These are phyloP conservation scores for Phalacrocorax brasilianus DNA, from an alignment of 2,113 vertebrate species.

Conservation along the genomic window DNA sequence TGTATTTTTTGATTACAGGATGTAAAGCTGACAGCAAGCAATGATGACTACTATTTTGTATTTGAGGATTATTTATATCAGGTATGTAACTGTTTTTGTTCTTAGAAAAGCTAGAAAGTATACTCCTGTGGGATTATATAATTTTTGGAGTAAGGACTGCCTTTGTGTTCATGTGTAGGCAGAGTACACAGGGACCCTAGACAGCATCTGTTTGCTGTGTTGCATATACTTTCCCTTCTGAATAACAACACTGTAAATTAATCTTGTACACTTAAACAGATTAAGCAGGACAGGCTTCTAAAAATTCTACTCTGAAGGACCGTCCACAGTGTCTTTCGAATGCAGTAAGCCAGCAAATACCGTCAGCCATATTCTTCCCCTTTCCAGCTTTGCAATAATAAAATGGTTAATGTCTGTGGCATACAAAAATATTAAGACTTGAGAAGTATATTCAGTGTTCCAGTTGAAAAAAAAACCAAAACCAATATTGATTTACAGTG, in stretches of 20 bases:
- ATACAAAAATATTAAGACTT: background rate
- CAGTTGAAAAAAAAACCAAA: background rate
- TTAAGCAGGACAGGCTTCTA: background rate
- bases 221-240: background rate
- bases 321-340: background rate
- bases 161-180: background rate
- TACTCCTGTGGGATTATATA: background rate
- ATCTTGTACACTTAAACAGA: background rate
- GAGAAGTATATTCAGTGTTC: background rate
- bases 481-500: background rate
- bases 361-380: background rate
- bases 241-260: background rate
- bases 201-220: background rate
- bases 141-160: background rate
- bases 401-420: background rate
- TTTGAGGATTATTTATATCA: slow-evolving; percentile 99
- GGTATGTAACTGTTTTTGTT: slow-evolving; percentile 71
- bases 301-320: background rate
- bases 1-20: slow-evolving; percentile 79
- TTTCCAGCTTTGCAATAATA: background rate
- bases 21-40: slow-evolving; percentile 97
- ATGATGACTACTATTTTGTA: slow-evolving; percentile 99
- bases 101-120: background rate
- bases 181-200: background rate
- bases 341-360: background rate